Percentiles rank a stretch among this genome's conserved stretches.
Conservation (phyloP, 2,888 invertebrate genomes). For the Dysmachus trigonus region DNA sequence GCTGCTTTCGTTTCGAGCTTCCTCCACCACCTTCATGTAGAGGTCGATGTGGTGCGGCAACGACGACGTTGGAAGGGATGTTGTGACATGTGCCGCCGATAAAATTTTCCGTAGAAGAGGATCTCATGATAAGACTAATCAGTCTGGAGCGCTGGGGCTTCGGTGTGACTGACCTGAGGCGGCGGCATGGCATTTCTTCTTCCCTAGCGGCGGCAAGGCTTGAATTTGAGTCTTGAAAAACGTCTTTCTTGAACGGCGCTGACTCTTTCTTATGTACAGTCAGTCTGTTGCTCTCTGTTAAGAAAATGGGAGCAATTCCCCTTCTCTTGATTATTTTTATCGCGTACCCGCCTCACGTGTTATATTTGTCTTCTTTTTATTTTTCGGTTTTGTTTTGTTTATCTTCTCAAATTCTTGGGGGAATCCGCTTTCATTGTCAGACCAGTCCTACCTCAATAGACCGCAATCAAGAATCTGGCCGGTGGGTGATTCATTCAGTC, state of each 20-base stretch:
- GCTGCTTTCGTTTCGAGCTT: not conserved
- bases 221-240: not conserved
- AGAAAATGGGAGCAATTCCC: conserved; percentile 29
- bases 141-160: not conserved
- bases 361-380: not conserved
- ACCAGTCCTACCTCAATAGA: conserved; percentile 11
- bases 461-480: not conserved
- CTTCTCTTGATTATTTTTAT: conserved; percentile 29
- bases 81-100: conserved; percentile 3
- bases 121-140: conserved; percentile 12
- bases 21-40: not conserved
- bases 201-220: conserved; percentile 18
- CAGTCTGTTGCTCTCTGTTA: not conserved
- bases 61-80: not conserved
- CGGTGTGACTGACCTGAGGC: not conserved
- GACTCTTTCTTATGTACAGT: not conserved
- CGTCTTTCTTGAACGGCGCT: not conserved
- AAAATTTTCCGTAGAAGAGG: conserved; percentile 17
- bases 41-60: not conserved
- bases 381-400: conserved; percentile 9
- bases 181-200: not conserved
- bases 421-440: conserved; percentile 7
- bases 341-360: conserved; percentile 3
- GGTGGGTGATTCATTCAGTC: not conserved
- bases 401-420: conserved; percentile 22